phyloP scores from a whole-genome alignment of 2,113 vertebrate genomes.

The Dicerorhinus sumatrensis region DNA sequence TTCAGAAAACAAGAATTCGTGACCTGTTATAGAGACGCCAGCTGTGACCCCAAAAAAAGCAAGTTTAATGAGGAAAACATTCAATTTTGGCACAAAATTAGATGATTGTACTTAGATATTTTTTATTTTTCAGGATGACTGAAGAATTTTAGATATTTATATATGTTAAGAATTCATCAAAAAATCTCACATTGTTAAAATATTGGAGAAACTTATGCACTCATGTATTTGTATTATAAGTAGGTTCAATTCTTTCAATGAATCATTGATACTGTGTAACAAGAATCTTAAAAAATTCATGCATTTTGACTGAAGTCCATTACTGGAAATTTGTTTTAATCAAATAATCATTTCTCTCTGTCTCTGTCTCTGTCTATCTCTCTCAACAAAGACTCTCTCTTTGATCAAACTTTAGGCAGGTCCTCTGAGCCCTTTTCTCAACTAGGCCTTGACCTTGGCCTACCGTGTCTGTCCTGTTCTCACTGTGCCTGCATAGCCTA shows the following conservation, averaged over 20 bases:
- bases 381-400: background rate
- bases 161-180: background rate
- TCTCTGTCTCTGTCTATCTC: background rate
- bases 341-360: background rate
- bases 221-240: background rate
- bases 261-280: background rate
- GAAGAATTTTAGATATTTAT: background rate
- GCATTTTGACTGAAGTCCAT: background rate
- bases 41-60: background rate
- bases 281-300: background rate
- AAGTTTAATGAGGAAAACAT: background rate
- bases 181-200: background rate
- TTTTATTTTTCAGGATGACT: background rate
- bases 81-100: background rate
- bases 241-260: background rate
- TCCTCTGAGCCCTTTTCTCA: background rate
- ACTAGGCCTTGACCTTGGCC: background rate
- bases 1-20: background rate
- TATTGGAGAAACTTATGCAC: background rate
- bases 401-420: background rate
- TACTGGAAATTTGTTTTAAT: background rate
- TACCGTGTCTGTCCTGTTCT: background rate
- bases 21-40: background rate
- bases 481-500: background rate
- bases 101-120: background rate